These are phyloP conservation scores for Sarcophaga variegata DNA, from an alignment of 2,888 invertebrate genomes.

Conservation along the genomic window DNA sequence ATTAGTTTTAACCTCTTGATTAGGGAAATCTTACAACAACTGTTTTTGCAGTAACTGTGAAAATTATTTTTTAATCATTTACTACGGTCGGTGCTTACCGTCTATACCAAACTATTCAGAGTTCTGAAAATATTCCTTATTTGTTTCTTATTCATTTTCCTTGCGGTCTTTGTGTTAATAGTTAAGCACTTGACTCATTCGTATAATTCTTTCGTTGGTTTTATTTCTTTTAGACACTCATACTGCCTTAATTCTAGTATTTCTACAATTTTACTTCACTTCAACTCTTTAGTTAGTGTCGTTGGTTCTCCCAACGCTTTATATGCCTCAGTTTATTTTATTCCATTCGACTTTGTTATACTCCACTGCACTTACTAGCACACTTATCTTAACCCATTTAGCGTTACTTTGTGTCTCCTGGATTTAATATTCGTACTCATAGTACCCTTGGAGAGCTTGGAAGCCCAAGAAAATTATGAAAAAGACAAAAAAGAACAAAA, in stretches of 20 bases:
- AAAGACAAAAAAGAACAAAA: neutral
- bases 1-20: too few relatives aligned
- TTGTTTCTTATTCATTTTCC: too few relatives aligned
- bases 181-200: neutral
- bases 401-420: slow-evolving; percentile 39
- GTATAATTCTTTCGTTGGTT: slow-evolving; percentile 14
- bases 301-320: too few relatives aligned
- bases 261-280: neutral
- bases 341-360: neutral
- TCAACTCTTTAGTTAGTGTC: neutral
- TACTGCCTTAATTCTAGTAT: too few relatives aligned
- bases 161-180: slow-evolving; percentile 7
- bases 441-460: neutral
- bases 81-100: too few relatives aligned
- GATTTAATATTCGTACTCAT: neutral
- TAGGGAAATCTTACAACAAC: too few relatives aligned
- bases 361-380: neutral
- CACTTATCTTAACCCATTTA: slow-evolving; percentile 51
- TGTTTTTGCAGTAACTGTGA: too few relatives aligned
- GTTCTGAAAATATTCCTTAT: too few relatives aligned
- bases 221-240: neutral
- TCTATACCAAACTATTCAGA: too few relatives aligned
- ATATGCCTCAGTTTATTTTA: neutral
- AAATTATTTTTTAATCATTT: too few relatives aligned
- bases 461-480: neutral